Evolutionary conservation across 2,888 invertebrate genomes (phyloP), one percentile per base, ranked within the genome.

Genomic region (Caenorhabditis doughertyi): DNA sequence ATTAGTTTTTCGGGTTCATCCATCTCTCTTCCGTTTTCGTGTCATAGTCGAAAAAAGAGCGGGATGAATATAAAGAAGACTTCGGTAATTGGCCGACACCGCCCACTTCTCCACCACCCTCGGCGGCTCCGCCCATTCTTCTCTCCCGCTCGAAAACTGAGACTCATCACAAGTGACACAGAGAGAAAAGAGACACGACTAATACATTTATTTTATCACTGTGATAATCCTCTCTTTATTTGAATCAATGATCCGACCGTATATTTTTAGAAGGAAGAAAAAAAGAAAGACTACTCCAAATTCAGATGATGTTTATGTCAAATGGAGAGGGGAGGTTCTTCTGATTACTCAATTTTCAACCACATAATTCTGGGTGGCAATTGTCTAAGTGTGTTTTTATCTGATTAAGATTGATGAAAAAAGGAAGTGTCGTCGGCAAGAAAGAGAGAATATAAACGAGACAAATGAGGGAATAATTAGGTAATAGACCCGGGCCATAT

Each of bases 81-180:
- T 27, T 25, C 55, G 64, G 44, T 70, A 70, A 81, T 81, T 81
- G 81, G 81, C 49, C 65, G 73, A 56, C 74, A 5, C 62, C 81
- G 74, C 81, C 81, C 68, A 27, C 32, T 42, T 47, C 13, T 51
- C 35, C 68, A 47, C 62, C 65, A 29, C 21, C 25, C 39, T 44
- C 29, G 21, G 9, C 44, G 65, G 53, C 76, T 79, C 72, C 72
- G 72, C 79, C 72, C 79, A 49, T 39, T 23, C 68, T n/a, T 16
- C 67, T 32, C 47, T 64, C 55, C 56, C 73, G 67, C 55, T 72
- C 72, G 72, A 72, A n/a, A 72, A 72, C 72, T 79, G 79, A 79
- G 79, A 79, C 65, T 79, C 79, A 79, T 79, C 72, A 72, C 72
- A 51, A 67, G 58, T 79, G 79, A 72, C 79, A 79, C 42, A 29